Conservation (phyloP, 2,888 invertebrate genomes). For the Xiphydria camelus region DNA sequence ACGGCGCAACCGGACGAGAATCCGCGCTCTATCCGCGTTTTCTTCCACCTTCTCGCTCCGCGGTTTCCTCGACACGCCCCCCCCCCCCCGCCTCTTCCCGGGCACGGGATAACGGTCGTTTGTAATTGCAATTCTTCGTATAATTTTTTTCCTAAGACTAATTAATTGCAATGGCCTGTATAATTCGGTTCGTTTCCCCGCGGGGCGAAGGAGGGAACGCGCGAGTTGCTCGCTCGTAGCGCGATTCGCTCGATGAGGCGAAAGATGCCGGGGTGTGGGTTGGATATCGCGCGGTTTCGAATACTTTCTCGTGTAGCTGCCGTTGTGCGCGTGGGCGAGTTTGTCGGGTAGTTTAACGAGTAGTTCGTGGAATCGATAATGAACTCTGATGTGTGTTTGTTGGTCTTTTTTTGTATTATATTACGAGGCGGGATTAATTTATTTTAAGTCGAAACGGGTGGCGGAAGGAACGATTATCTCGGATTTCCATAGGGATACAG, state of each 20-base stretch:
- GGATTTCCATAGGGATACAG: no score
- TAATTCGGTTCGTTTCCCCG: slow-evolving; percentile 38
- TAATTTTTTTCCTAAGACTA: slow-evolving; percentile 57
- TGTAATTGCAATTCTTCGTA: slow-evolving; percentile 53
- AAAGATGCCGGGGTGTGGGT: not conserved
- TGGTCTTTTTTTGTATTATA: no score
- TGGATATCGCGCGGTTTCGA: not conserved
- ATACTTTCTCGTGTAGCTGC: not conserved
- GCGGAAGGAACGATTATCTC: no score
- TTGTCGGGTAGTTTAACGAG: no score
- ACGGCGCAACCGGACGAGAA: not conserved
- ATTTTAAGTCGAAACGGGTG: no score
- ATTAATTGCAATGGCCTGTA: slow-evolving; percentile 55
- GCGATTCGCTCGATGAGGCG: not conserved
- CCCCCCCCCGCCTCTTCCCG: slow-evolving; percentile 21
- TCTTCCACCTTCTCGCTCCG: slow-evolving; percentile 15
- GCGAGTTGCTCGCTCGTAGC: not conserved
- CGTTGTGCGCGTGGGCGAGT: no score
- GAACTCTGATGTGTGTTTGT: no score
- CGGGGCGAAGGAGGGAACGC: not conserved
- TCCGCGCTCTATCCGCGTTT: not conserved
- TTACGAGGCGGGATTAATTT: no score
- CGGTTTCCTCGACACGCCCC: slow-evolving; percentile 19
- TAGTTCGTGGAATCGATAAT: no score
- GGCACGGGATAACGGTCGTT: slow-evolving; percentile 35